phyloP scores from a whole-genome alignment of 1,140 invertebrate species.

The Cydia fagiglandana region DNA sequence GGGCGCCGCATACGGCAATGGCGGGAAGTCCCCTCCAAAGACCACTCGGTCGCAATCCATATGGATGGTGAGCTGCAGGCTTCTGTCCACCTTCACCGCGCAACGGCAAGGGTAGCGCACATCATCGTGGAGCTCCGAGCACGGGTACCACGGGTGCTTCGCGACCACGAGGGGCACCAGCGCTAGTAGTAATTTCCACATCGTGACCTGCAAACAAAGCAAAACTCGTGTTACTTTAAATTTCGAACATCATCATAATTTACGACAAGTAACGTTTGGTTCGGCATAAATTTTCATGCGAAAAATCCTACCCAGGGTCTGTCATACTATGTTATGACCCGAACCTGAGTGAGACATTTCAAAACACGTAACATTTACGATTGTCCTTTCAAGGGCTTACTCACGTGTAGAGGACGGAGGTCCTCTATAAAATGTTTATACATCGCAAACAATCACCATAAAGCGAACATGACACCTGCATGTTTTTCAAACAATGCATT shows the following conservation, averaged over 20 bases:
- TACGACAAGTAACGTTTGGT: too few species aligned
- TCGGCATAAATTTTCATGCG: too few species aligned
- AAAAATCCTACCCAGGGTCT: neutral
- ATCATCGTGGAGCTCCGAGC: slow-evolving; percentile 83
- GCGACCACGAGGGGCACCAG: slow-evolving; percentile 45
- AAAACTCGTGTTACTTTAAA: neutral
- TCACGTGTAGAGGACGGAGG: neutral
- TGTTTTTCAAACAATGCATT: slow-evolving; percentile 12
- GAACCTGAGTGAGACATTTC: neutral
- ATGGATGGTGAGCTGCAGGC: slow-evolving; percentile 78
- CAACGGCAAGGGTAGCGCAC: slow-evolving; percentile 83
- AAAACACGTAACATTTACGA: slow-evolving; percentile 10
- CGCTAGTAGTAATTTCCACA: slow-evolving; percentile 58
- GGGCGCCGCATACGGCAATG: slow-evolving; percentile 86
- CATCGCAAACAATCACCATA: slow-evolving; percentile 10
- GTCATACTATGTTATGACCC: neutral
- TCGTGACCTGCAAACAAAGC: slow-evolving; percentile 55
- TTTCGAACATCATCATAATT: neutral
- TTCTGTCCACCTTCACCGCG: slow-evolving; percentile 68
- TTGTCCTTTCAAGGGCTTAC: neutral
- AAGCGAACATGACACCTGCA: slow-evolving; percentile 8
- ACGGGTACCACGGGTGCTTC: slow-evolving; percentile 80
- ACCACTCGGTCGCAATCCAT: slow-evolving; percentile 91
- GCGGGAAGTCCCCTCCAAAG: slow-evolving; percentile 87
- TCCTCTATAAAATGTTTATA: slow-evolving; percentile 24